Evolutionary conservation across 2,113 vertebrate species (phyloP).

Genomic region (Rhea americana): DNA sequence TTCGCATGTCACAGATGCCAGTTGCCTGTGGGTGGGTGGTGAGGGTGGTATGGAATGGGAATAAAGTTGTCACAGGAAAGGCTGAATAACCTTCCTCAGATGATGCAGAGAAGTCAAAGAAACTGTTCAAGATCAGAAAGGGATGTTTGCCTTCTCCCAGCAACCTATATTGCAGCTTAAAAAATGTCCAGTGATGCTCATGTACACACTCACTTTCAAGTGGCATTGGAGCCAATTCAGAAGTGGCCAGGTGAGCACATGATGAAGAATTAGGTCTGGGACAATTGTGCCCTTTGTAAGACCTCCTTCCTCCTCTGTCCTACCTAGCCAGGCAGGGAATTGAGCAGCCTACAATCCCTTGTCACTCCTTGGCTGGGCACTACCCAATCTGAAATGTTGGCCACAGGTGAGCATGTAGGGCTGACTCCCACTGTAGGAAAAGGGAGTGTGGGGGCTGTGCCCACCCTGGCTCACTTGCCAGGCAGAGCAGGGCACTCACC

Average conservation of each 20-base stretch:
- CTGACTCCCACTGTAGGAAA: not conserved
- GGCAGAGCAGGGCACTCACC: not conserved
- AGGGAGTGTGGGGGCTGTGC: rapidly evolving
- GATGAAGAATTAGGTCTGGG: not conserved
- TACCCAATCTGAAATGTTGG: not conserved
- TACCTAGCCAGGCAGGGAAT: not conserved
- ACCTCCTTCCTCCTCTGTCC: not conserved
- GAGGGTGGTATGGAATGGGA: not conserved
- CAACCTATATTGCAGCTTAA: not conserved
- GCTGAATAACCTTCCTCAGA: not conserved
- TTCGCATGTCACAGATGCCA: not conserved
- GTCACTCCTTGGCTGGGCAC: not conserved
- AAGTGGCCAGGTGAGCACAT: not conserved
- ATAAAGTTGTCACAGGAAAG: constrained; percentile 13
- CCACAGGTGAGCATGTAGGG: not conserved
- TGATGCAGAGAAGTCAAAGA: not conserved
- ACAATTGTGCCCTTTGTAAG: not conserved
- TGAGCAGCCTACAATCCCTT: not conserved
- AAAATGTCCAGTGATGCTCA: not conserved
- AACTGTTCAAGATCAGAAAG: not conserved
- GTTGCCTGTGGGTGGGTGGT: not conserved
- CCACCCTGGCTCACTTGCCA: rapidly evolving
- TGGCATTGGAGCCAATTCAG: not conserved
- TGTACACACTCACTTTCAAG: rapidly evolving
- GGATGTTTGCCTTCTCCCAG: not conserved